Conservation (phyloP, 2,888 invertebrate genomes). For the Drosophila algonquin region DNA sequence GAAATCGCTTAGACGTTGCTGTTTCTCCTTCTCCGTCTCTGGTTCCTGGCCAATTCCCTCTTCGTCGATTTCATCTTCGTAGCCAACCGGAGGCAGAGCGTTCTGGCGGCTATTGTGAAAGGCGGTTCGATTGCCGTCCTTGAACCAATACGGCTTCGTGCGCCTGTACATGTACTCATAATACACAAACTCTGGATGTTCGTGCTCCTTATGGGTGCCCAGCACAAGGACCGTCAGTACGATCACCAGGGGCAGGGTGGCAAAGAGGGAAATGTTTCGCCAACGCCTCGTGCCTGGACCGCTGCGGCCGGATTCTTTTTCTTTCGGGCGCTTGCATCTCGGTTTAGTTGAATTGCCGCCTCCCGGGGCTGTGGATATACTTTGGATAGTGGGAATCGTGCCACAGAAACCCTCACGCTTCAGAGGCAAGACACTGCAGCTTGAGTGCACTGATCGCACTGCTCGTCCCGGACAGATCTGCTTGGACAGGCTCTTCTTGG, state of each 20-base stretch:
- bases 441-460: not conserved
- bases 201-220: slow-evolving; percentile 31
- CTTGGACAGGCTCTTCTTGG: too few relatives aligned
- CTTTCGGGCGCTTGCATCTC: not conserved
- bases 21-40: slow-evolving; percentile 45
- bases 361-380: slow-evolving; percentile 4
- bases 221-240: slow-evolving; percentile 43
- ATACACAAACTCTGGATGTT: slow-evolving; percentile 50
- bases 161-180: slow-evolving; percentile 59
- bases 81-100: slow-evolving; percentile 66
- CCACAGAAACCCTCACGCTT: slow-evolving; percentile 5
- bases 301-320: not conserved
- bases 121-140: slow-evolving; percentile 45
- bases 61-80: slow-evolving; percentile 65
- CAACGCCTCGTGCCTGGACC: slow-evolving; percentile 16
- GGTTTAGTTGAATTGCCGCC: slow-evolving; percentile 13
- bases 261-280: slow-evolving; percentile 41
- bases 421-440: slow-evolving; percentile 33
- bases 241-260: slow-evolving; percentile 42
- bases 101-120: slow-evolving; percentile 62
- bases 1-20: slow-evolving; percentile 38
- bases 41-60: slow-evolving; percentile 31
- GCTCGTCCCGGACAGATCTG: not conserved
- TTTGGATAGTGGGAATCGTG: not conserved
- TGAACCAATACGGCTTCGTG: slow-evolving; percentile 52